Base-by-base conservation (phyloP, 2,113 vertebrate species). In the Myiozetetes cayanensis region DNA sequence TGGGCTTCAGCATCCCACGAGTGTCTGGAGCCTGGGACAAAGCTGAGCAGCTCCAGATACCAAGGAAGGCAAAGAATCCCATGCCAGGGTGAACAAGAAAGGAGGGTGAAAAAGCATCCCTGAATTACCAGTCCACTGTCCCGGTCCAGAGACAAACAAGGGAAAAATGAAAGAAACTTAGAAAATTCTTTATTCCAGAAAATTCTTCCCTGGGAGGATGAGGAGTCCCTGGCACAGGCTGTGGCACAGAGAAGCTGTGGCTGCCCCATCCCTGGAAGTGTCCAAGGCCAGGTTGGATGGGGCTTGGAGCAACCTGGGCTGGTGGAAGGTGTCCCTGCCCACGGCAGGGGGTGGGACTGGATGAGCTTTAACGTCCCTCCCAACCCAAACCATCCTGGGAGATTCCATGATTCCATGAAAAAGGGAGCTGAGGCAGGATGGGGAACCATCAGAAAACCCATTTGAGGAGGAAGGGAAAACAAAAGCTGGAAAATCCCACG, bases 401-500 rank as follows among this genome's bases (percentile, higher is more conserved):
- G 25, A 20, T 37, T 49, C 71, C 7, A 2, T 2, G 47, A 70
- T 31, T 22, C 31, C n/a, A 27, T 33, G 35, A 61, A 82, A 68
- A 78, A 56, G 5, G 0, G 15, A 76, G 93, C 93, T 53, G 62
- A 55, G 75, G 82, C 79, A 61, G 75, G 89, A 76, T 25, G 65
- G 66, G 92, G 93, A 72, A 88, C 77, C 14, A 2, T 56, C 93
- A 96, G 93, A 96, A 97, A 91, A 96, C 39, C 67, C 96, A 41
- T 92, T 24, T 12, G 78, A 96, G 85, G 89, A 93, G 70, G 77
- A 91, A 96, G 92, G 77, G 90, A 97, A 94, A 94, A 97, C 96
- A 96, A 97, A 97, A 93, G 91, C 93, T 97, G 97, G 98, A 98
- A 98, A 98, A 98, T 98, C 97, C 98, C 97, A 95, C 87, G 95